These are phyloP conservation scores for Himalopsyche anomala DNA, from an alignment of 2,888 invertebrate species.

Conservation along the genomic window DNA sequence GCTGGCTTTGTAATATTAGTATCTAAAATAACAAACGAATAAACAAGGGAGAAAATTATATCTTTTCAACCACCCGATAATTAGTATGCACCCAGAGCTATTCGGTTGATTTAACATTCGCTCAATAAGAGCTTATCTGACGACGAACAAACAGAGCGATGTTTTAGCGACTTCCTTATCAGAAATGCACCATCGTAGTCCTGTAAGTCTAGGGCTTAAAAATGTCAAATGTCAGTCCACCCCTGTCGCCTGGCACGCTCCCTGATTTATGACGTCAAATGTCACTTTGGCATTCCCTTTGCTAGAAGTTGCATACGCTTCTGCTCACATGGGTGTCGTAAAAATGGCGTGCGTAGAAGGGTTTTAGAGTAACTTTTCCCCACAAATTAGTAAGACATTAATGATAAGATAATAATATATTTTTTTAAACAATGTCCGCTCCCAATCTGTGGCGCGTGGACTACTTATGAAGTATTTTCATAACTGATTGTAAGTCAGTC, in stretches of 20 bases:
- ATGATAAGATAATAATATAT: too few species aligned
- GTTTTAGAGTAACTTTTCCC: background rate
- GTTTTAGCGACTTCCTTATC: constrained; percentile 51
- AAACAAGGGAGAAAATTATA: background rate
- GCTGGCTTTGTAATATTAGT: too few species aligned
- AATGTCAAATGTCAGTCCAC: constrained; percentile 55
- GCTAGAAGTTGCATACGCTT: constrained; percentile 29
- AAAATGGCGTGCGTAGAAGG: constrained; percentile 43
- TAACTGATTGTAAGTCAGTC: too few species aligned
- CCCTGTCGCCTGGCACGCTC: constrained; percentile 52
- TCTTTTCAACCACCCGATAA: constrained; percentile 36
- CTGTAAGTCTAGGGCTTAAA: constrained; percentile 57
- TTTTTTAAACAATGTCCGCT: too few species aligned
- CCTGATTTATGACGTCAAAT: constrained; percentile 61
- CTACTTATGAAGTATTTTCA: too few species aligned
- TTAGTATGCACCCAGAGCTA: constrained; percentile 58
- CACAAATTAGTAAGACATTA: too few species aligned
- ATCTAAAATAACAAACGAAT: too few species aligned
- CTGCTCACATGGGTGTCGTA: constrained; percentile 15
- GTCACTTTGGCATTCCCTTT: constrained; percentile 59
- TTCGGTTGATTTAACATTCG: constrained; percentile 62
- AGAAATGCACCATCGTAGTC: constrained; percentile 41
- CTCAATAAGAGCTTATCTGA: constrained; percentile 60
- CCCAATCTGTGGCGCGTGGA: too few species aligned
- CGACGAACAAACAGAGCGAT: constrained; percentile 51